These are phyloP conservation scores for Apotomis capreana DNA, from an alignment of 2,888 invertebrate species.

Conservation along the genomic window DNA sequence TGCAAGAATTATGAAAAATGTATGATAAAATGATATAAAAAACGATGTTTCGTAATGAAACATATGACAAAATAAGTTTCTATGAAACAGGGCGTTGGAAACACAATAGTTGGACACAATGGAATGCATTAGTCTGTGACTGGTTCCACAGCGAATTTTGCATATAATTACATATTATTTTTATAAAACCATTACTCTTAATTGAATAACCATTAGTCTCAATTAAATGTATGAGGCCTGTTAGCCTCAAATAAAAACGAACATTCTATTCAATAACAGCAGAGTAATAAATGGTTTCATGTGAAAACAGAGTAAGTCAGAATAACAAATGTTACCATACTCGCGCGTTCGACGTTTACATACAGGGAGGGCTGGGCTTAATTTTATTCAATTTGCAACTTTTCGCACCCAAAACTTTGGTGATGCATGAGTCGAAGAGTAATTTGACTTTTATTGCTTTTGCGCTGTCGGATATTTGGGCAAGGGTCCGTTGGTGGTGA, in stretches of 20 bases:
- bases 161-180: no score
- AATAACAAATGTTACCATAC: constrained; percentile 39
- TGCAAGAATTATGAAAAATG: no score
- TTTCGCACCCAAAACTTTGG: constrained; percentile 76
- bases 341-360: constrained; percentile 37
- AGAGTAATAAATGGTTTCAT: constrained; percentile 20
- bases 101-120: no score
- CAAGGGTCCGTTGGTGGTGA: constrained; percentile 61
- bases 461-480: constrained; percentile 62
- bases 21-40: no score
- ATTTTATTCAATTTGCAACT: constrained; percentile 81
- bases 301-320: constrained; percentile 18
- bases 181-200: no score
- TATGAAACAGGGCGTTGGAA: no score
- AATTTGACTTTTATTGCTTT: constrained; percentile 80
- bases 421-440: constrained; percentile 78
- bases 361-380: constrained; percentile 60
- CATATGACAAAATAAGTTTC: no score
- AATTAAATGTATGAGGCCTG: no score
- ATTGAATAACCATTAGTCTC: no score
- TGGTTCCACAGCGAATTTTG: no score
- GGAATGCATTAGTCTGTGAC: no score
- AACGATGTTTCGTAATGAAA: no score
- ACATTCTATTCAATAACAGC: background rate
- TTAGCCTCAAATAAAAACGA: background rate